Evolutionary conservation across 2,113 vertebrate species (phyloP), one percentile per base, ranked within the genome.

Genomic region (Lichenostomus cassidix): DNA sequence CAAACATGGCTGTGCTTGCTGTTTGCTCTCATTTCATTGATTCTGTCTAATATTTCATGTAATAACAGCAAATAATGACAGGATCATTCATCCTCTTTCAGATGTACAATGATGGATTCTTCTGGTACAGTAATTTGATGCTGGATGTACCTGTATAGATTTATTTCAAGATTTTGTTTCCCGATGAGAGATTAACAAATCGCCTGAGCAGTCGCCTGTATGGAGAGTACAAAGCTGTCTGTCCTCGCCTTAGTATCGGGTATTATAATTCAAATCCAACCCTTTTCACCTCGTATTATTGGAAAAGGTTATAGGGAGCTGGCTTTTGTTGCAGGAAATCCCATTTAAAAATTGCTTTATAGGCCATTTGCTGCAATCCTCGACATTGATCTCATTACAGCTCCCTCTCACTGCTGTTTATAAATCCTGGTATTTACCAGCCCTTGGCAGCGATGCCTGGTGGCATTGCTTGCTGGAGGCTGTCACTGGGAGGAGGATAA

Each of bases 341-440:
- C 88, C 69, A 63, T 95, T 92, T 90, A 10, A 90, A 92, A 96
- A 90, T 87, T 83, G 92, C 90, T 90, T 86, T 94, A 89, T 88
- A 96, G 90, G 94, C 94, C 85, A 46, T 96, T 94, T 94, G 89
- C 85, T 78, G 83, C 92, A 93, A 92, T 92, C 71, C 93, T 95
- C 73, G 23, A 81, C 86, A 79, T 7, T 92, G 90, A 94, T 94
- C 88, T 95, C 93, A 84, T 95, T 90, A 90, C 56, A 74, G 19
- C 63, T 92, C 20, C 19, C 71, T 92, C 91, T 88, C 29, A 6
- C 37, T 37, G 47, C 76, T 81, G 50, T 83, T 88, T 83, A 47
- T 74, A 89, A 96, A 86, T 59, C 63, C 88, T 33, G 52, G 71
- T 88, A 49, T 83, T 94, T 90, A 83, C 67, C 85, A 73, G 82